Evolutionary conservation across 2,113 vertebrate genomes (phyloP).

Genomic region (Mellivora capensis): DNA sequence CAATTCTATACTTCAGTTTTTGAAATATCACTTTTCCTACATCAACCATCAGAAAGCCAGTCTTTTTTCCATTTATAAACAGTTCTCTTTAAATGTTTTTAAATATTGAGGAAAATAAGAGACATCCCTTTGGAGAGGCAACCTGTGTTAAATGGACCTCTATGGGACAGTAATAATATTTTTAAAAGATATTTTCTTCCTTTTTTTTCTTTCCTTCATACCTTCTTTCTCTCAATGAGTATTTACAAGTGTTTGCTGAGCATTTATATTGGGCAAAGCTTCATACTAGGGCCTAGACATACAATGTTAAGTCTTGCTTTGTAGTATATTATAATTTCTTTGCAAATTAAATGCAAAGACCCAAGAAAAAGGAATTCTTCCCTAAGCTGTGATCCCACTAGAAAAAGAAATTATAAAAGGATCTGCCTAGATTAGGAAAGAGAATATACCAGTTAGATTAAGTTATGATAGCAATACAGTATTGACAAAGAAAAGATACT

Average conservation of each 20-base stretch:
- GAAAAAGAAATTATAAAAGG: not conserved
- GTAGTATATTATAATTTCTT: not conserved
- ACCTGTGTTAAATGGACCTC: not conserved
- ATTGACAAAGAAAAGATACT: not conserved
- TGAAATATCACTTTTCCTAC: not conserved
- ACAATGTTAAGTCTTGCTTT: not conserved
- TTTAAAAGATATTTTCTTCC: not conserved
- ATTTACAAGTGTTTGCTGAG: not conserved
- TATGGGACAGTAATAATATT: not conserved
- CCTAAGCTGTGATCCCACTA: not conserved
- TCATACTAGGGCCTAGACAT: not conserved
- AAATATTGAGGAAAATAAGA: slow-evolving; percentile 18
- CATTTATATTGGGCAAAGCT: not conserved
- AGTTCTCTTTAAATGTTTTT: not conserved
- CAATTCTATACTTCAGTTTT: not conserved
- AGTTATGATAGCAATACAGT: not conserved
- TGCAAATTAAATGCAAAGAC: not conserved
- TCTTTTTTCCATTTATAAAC: not conserved
- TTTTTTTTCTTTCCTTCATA: not conserved
- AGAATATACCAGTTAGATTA: not conserved
- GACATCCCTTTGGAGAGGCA: not conserved
- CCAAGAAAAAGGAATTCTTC: not conserved
- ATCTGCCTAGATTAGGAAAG: not conserved
- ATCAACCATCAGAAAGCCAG: not conserved
- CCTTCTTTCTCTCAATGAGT: not conserved